These are phyloP conservation scores for Mimumesa dahlbomi DNA, from an alignment of 2,888 invertebrate species.

Conservation along the genomic window DNA sequence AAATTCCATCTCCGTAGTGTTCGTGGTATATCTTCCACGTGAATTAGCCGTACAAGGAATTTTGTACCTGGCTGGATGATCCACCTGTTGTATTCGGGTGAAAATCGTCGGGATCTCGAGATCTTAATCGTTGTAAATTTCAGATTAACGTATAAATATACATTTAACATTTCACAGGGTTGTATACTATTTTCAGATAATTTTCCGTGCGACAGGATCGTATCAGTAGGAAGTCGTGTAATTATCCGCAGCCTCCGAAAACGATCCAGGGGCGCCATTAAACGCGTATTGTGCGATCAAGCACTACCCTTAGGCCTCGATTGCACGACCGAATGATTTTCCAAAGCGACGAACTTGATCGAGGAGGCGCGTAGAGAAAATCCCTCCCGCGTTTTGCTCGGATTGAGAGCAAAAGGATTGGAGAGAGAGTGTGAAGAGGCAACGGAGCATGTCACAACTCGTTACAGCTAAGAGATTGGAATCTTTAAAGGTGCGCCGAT, in stretches of 20 bases:
- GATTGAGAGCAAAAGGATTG: conserved; percentile 60
- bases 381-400: conserved; percentile 23
- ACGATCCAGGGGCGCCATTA: conserved; percentile 23
- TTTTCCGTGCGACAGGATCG: conserved; percentile 9
- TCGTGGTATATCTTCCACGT: conserved; percentile 35
- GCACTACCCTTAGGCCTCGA: conserved; percentile 43
- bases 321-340: conserved; percentile 61
- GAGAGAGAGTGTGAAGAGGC: conserved; percentile 54
- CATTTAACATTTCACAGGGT: background rate
- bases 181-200: too few species aligned
- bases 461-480: conserved; percentile 62
- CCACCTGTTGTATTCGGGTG: background rate
- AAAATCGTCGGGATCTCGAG: background rate
- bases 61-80: conserved; percentile 5
- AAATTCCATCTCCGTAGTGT: conserved; percentile 42
- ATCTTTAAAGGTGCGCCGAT: conserved; percentile 59
- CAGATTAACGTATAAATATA: conserved; percentile 6
- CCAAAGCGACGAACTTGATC: conserved; percentile 38
- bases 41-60: conserved; percentile 14
- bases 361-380: conserved; percentile 15
- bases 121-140: too few species aligned
- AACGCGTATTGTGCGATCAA: conserved; percentile 11
- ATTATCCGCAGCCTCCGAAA: conserved; percentile 33
- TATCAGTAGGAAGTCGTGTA: conserved; percentile 21
- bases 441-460: conserved; percentile 62